These are phyloP conservation scores for Ondatra zibethicus DNA, from an alignment of 2,113 vertebrate species.

Conservation along the genomic window DNA sequence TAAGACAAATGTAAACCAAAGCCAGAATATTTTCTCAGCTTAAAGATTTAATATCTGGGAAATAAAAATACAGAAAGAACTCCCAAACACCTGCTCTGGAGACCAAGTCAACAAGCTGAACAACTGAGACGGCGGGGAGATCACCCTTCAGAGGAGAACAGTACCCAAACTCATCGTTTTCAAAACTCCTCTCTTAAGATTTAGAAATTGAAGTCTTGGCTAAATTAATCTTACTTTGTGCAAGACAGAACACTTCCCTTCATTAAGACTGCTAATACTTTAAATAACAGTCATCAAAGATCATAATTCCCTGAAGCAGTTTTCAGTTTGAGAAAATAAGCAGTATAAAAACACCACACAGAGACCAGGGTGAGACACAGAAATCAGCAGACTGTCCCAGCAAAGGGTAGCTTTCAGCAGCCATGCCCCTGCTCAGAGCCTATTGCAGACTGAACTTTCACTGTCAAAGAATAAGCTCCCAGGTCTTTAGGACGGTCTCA, in stretches of 20 bases:
- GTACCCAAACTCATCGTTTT: not conserved
- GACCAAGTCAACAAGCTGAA: not conserved
- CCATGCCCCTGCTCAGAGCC: not conserved
- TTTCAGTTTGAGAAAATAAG: conserved; percentile 35
- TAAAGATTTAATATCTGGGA: conserved; percentile 21
- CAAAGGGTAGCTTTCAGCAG: conserved; percentile 12
- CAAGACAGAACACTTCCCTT: not conserved
- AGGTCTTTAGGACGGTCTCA: not conserved
- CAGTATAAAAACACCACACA: not conserved
- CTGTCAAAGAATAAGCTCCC: not conserved
- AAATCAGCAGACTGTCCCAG: not conserved
- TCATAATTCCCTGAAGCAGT: conserved; percentile 33
- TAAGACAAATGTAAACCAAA: conserved; percentile 59
- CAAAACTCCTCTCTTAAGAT: conserved; percentile 36
- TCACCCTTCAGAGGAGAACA: not conserved
- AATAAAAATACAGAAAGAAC: conserved; percentile 30
- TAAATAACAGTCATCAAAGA: conserved; percentile 20
- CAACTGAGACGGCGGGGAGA: not conserved
- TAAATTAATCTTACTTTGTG: not conserved
- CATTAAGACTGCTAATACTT: conserved; percentile 29
- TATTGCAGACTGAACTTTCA: not conserved
- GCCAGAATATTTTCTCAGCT: not conserved
- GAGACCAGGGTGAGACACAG: conserved; percentile 5
- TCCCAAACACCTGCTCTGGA: conserved; percentile 28
- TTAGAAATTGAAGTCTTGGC: conserved; percentile 34